Evolutionary conservation across 2,113 vertebrate species (phyloP).

Genomic region (Desmodus rotundus): DNA sequence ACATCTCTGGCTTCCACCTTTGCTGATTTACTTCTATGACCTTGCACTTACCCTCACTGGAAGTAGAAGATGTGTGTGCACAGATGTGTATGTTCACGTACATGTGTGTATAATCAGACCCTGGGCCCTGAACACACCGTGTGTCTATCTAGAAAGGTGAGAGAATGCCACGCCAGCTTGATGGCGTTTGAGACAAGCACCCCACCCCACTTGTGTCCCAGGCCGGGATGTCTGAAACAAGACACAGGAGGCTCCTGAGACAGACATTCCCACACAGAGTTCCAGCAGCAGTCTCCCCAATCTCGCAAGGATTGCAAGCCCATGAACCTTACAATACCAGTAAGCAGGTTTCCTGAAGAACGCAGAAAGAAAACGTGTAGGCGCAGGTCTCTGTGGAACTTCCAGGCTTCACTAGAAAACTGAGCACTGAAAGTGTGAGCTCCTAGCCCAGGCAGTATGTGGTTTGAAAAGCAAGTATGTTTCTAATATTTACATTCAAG

Average conservation of each 20-base stretch:
- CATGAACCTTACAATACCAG: not conserved
- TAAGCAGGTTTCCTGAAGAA: not conserved
- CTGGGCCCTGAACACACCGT: not conserved
- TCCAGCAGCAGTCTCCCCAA: not conserved
- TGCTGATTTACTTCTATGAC: conserved; percentile 34
- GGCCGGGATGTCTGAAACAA: not conserved
- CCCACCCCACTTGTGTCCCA: too few species aligned
- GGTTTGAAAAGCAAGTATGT: not conserved
- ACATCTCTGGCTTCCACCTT: not conserved
- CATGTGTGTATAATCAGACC: not conserved
- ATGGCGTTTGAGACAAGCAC: not conserved
- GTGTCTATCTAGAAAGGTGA: not conserved
- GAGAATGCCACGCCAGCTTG: not conserved
- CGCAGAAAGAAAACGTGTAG: not conserved
- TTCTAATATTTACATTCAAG: not conserved
- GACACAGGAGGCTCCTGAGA: not conserved
- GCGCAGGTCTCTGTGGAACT: not conserved
- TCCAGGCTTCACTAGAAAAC: not conserved
- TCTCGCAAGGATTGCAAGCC: not conserved
- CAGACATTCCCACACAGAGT: not conserved
- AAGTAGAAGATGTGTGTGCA: not conserved
- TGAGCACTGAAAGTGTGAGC: not conserved
- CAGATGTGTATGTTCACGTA: not conserved
- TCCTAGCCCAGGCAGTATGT: not conserved
- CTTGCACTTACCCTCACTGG: not conserved